These are phyloP conservation scores for Geotrupes spiniger DNA, from an alignment of 2,888 invertebrate genomes.

Conservation along the genomic window DNA sequence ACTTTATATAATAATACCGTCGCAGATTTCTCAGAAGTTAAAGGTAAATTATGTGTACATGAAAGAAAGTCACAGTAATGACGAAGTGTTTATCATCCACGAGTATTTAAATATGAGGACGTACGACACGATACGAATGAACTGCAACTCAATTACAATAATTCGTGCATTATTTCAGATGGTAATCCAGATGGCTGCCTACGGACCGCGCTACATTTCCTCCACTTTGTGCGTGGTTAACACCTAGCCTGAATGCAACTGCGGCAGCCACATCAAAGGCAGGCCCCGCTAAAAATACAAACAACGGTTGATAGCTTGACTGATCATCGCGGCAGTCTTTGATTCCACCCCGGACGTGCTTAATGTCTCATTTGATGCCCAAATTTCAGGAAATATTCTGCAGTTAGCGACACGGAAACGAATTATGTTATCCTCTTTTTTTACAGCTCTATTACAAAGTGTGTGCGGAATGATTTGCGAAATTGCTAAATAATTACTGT, in stretches of 20 bases:
- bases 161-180: slow-evolving; percentile 16
- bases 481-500: too few relatives aligned
- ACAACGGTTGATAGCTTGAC: slow-evolving; percentile 41
- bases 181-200: slow-evolving; percentile 26
- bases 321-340: slow-evolving; percentile 41
- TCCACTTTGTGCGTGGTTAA: slow-evolving; percentile 47
- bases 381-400: slow-evolving; percentile 18
- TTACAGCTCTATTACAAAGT: too few relatives aligned
- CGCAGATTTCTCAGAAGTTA: too few relatives aligned
- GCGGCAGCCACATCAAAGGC: slow-evolving; percentile 48
- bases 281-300: slow-evolving; percentile 45
- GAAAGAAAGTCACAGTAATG: too few relatives aligned
- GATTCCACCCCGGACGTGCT: slow-evolving; percentile 43
- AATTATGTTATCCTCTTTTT: not conserved
- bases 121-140: slow-evolving; percentile 9
- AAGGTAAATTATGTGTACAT: too few relatives aligned
- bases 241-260: slow-evolving; percentile 48
- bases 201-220: slow-evolving; percentile 42
- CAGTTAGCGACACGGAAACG: slow-evolving; percentile 1
- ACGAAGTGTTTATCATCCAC: too few relatives aligned
- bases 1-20: too few relatives aligned
- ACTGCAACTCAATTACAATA: slow-evolving; percentile 16
- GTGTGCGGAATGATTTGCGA: too few relatives aligned
- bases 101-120: too few relatives aligned
- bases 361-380: slow-evolving; percentile 42